These are phyloP conservation scores for Martes flavigula DNA, from an alignment of 2,797 vertebrate species.

Conservation along the genomic window DNA sequence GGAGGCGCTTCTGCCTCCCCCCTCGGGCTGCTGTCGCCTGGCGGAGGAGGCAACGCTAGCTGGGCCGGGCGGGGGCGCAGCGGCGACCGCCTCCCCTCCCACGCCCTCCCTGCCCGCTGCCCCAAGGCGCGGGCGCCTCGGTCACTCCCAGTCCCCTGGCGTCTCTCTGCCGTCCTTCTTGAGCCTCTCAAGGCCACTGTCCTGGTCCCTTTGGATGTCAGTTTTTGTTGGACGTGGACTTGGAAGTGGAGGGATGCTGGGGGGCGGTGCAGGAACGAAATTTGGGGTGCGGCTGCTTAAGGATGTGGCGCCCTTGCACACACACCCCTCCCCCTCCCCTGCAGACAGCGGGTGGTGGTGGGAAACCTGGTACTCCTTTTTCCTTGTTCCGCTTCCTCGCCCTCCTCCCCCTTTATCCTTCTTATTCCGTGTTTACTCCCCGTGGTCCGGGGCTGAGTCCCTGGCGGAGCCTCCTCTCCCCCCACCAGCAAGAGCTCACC, in stretches of 20 bases:
- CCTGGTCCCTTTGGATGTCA: background rate
- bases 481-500: constrained; percentile 51
- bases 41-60: constrained; percentile 22
- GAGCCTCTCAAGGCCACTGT: background rate
- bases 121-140: background rate
- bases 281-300: constrained; percentile 31
- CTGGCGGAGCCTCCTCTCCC: background rate
- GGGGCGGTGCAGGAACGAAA: background rate
- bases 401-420: background rate
- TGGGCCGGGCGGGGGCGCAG: constrained; percentile 26
- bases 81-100: background rate
- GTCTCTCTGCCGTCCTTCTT: background rate
- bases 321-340: background rate
- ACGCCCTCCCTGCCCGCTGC: background rate
- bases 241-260: background rate
- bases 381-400: background rate
- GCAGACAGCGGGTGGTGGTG: background rate
- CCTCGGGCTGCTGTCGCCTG: constrained; percentile 43
- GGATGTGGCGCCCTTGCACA: background rate
- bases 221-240: background rate
- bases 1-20: constrained; percentile 62
- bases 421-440: background rate
- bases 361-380: background rate
- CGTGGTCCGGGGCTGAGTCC: constrained; percentile 6
- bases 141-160: background rate